phyloP scores from a whole-genome alignment of 2,797 vertebrate genomes.

The Muscicapa comitata region DNA sequence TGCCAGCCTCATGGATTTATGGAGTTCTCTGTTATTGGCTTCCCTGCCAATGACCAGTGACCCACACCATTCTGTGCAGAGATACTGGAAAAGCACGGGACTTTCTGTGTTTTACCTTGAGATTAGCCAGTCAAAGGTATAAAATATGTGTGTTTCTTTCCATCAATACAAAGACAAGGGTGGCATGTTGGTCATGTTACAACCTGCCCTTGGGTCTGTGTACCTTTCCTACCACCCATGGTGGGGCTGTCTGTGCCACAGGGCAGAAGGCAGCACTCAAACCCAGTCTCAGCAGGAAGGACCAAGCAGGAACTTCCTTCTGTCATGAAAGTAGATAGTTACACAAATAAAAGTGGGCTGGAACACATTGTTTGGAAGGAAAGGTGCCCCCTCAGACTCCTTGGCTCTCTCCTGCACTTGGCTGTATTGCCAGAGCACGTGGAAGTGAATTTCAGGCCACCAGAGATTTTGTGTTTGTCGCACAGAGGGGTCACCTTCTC shows the following conservation, averaged over 20 bases:
- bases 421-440: not conserved
- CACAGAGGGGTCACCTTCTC: not conserved
- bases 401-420: not conserved
- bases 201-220: not conserved
- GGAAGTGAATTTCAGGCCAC: not conserved
- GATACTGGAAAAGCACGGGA: not conserved
- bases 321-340: not conserved
- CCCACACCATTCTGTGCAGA: not conserved
- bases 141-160: not conserved
- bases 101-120: not conserved
- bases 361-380: too few species aligned
- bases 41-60: not conserved
- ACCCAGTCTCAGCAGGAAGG: not conserved
- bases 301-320: not conserved
- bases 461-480: not conserved
- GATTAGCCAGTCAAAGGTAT: not conserved
- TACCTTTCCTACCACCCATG: not conserved
- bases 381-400: not conserved
- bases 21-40: not conserved
- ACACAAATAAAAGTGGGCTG: not conserved
- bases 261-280: rapidly evolving
- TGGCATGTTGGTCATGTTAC: not conserved
- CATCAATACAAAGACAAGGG: not conserved
- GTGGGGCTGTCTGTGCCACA: not conserved
- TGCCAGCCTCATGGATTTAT: not conserved